Conservation (phyloP, 2,797 vertebrate species). For the Borostomias antarcticus region DNA sequence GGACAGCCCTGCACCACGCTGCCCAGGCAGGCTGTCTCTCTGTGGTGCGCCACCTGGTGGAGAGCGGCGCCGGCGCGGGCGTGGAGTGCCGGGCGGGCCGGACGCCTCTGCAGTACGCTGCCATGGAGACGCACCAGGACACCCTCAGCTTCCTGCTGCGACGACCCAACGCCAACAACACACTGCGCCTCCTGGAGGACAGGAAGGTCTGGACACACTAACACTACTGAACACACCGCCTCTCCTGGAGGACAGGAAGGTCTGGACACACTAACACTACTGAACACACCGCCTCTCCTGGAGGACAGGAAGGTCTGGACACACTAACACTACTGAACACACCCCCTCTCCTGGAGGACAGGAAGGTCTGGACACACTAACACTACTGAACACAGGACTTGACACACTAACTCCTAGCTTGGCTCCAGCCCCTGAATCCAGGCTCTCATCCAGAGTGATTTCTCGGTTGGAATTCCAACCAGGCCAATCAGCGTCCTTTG, state of each 20-base stretch:
- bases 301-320: constrained; percentile 70
- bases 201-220: constrained; percentile 52
- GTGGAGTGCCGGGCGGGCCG: constrained; percentile 52
- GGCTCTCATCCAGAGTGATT: too few species aligned
- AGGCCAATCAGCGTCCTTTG: too few species aligned
- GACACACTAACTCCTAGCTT: too few species aligned
- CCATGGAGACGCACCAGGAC: constrained; percentile 61
- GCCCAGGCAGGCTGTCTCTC: constrained; percentile 61
- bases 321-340: too few species aligned
- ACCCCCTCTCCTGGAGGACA: too few species aligned
- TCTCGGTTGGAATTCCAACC: too few species aligned
- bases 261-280: constrained; percentile 6
- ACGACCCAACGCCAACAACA: constrained; percentile 46
- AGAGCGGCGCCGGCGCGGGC: constrained; percentile 52
- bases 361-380: too few species aligned
- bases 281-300: constrained; percentile 52
- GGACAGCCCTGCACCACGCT: constrained; percentile 60
- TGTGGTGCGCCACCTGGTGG: constrained; percentile 56
- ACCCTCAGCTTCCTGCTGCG: constrained; percentile 60
- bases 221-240: constrained; percentile 38
- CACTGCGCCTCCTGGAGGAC: constrained; percentile 59
- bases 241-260: constrained; percentile 65
- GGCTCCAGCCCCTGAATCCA: too few species aligned
- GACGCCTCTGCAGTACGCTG: constrained; percentile 61
- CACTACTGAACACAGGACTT: too few species aligned